These are phyloP conservation scores for Artemia franciscana DNA, from an alignment of 1,140 invertebrate species.

Conservation along the genomic window DNA sequence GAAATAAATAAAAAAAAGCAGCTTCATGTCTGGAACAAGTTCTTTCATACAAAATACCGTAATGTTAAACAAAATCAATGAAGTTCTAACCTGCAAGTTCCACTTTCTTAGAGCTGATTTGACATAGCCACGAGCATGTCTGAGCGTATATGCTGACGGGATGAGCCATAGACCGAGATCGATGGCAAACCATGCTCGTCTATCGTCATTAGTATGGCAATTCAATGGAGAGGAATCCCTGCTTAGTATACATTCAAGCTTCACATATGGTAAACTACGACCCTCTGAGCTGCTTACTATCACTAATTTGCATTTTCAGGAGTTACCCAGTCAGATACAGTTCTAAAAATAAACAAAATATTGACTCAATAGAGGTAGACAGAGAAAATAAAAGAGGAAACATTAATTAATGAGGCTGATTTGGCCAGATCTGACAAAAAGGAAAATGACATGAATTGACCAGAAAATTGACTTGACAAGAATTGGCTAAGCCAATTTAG, in stretches of 20 bases:
- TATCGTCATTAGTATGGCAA: too few species aligned
- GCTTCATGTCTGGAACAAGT: too few species aligned
- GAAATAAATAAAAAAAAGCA: too few species aligned
- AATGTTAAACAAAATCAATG: too few species aligned
- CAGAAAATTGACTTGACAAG: too few species aligned
- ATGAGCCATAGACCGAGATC: slow-evolving; percentile 80
- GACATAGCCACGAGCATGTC: slow-evolving; percentile 73
- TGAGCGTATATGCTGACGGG: slow-evolving; percentile 67
- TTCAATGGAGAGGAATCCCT: slow-evolving; percentile 75
- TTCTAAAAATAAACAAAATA: too few species aligned
- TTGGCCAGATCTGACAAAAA: too few species aligned
- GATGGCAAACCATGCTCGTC: slow-evolving; percentile 84
- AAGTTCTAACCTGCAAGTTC: too few species aligned
- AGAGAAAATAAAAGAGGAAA: slow-evolving; percentile 5
- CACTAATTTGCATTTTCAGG: slow-evolving; percentile 79
- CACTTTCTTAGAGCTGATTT: slow-evolving; percentile 80
- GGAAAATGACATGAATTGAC: too few species aligned
- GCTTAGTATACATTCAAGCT: slow-evolving; percentile 80
- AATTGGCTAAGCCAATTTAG: too few species aligned
- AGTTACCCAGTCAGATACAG: slow-evolving; percentile 80
- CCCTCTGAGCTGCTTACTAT: slow-evolving; percentile 85
- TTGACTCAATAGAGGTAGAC: too few species aligned
- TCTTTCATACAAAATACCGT: too few species aligned
- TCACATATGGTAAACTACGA: slow-evolving; percentile 75
- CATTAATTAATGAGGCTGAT: neutral